phyloP scores from a whole-genome alignment of 1,140 invertebrate genomes.

The Condylostylus longicornis region DNA sequence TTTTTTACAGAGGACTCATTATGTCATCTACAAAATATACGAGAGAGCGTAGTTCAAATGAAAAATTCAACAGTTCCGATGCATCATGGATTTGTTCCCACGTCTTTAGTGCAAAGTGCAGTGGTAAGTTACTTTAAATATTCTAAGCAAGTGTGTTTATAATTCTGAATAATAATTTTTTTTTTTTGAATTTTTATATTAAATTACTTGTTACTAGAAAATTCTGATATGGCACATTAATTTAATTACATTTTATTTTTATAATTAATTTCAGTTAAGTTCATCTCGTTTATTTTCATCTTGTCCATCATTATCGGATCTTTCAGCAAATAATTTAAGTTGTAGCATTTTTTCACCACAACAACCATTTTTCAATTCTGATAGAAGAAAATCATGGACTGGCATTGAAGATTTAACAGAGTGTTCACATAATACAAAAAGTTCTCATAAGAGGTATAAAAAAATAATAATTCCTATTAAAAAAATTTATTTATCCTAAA shows the following conservation, averaged over 20 bases:
- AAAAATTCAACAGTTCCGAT: constrained; percentile 26
- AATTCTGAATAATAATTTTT: not conserved
- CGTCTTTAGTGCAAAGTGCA: constrained; percentile 17
- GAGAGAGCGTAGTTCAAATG: constrained; percentile 30
- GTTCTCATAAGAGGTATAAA: constrained; percentile 9
- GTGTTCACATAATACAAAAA: constrained; percentile 28
- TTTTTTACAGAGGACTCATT: constrained; percentile 31
- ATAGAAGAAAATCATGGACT: constrained; percentile 63
- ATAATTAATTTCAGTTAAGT: constrained; percentile 17
- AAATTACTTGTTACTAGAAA: not conserved
- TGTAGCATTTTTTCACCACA: constrained; percentile 25
- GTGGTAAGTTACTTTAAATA: constrained; percentile 13
- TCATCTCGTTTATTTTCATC: constrained; percentile 49
- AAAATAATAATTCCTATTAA: not conserved
- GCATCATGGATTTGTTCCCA: constrained; percentile 15
- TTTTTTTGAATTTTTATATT: not conserved
- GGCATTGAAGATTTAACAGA: constrained; percentile 49
- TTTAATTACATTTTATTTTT: not conserved
- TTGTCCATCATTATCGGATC: constrained; percentile 45
- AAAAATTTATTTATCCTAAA: not conserved
- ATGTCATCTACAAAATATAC: constrained; percentile 30
- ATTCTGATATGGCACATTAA: not conserved
- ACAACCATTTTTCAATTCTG: constrained; percentile 35
- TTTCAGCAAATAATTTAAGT: constrained; percentile 13
- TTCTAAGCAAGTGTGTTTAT: not conserved